Base-by-base conservation (phyloP, 1,140 invertebrate genomes). In the Lerema accius region DNA sequence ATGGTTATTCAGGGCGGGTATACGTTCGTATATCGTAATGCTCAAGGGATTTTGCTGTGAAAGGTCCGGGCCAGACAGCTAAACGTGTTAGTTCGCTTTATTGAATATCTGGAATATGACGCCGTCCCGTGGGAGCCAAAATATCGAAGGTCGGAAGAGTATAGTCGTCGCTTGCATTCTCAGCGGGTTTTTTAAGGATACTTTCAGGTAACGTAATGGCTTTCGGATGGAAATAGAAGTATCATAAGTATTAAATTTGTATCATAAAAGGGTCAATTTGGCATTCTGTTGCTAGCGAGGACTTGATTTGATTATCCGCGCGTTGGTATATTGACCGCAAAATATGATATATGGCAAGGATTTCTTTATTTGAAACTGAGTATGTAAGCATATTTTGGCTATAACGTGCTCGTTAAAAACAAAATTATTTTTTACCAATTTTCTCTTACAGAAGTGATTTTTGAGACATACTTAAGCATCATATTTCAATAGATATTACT, bases 41-140 rank as follows among this genome's bases (percentile, higher is more conserved):
- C 76, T 71, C 75, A 60, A 39, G 79, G 80, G 82, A 79, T 76
- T 84, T 77, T 48, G 56, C 67, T 69, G 60, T 65, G 71, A 82
- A 83, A 80, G 81, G 75, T 81, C 71, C 69, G 72, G 48, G 43
- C 63, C 62, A 40, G 65, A 67, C 63, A 60, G 70, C 76, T 82
- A 84, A 84, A 80, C 78, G 79, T 76, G 79, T 84, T 86, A 86
- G 81, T 80, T 81, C 78, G 71, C 76, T 77, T 82, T 86, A 86
- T 86, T 86, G 81, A 86, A 86, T 84, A 84, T 86, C 76, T 73
- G 71, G 76, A 80, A 82, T 82, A 82, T 81, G 78, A 77, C 78
- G 75, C 46, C 73, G 80, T 80, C 80, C 81, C 78, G 63, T 64
- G 80, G 81, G 83, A 78, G 50, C 63, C 64, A 42, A 76, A 73